Evolutionary conservation across 2,113 vertebrate genomes (phyloP).

Genomic region (Phainopepla nitens): DNA sequence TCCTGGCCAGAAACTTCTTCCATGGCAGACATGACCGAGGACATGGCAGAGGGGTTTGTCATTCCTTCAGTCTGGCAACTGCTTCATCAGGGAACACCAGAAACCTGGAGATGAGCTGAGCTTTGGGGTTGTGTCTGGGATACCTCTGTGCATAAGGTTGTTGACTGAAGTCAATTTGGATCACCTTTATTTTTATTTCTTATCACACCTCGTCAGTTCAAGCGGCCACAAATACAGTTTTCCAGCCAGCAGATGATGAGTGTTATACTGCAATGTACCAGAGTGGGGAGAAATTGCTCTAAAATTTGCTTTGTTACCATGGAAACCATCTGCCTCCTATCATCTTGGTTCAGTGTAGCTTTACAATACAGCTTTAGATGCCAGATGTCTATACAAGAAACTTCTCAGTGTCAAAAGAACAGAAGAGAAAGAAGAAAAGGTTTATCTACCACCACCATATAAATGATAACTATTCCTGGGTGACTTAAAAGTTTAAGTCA

Average conservation of each 20-base stretch:
- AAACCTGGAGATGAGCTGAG: background rate
- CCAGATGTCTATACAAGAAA: background rate
- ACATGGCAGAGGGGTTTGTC: background rate
- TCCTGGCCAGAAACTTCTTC: background rate
- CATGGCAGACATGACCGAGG: accelerated
- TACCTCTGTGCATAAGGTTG: background rate
- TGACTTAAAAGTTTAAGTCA: background rate
- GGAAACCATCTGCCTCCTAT: background rate
- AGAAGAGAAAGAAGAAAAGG: background rate
- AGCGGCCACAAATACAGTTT: background rate
- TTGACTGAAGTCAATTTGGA: background rate
- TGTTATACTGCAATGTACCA: constrained; percentile 12
- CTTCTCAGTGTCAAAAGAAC: background rate
- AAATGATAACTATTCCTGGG: background rate
- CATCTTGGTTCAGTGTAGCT: background rate
- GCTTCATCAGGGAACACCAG: background rate
- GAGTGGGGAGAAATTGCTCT: constrained; percentile 34
- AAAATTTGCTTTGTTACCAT: constrained; percentile 21
- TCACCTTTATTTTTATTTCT: background rate
- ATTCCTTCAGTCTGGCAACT: background rate
- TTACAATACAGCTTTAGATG: background rate
- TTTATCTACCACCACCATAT: background rate
- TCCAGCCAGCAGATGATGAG: background rate
- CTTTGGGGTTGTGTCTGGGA: background rate
- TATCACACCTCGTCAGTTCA: background rate